These are phyloP conservation scores for Aplochiton taeniatus DNA, from an alignment of 2,797 vertebrate genomes.

Conservation along the genomic window DNA sequence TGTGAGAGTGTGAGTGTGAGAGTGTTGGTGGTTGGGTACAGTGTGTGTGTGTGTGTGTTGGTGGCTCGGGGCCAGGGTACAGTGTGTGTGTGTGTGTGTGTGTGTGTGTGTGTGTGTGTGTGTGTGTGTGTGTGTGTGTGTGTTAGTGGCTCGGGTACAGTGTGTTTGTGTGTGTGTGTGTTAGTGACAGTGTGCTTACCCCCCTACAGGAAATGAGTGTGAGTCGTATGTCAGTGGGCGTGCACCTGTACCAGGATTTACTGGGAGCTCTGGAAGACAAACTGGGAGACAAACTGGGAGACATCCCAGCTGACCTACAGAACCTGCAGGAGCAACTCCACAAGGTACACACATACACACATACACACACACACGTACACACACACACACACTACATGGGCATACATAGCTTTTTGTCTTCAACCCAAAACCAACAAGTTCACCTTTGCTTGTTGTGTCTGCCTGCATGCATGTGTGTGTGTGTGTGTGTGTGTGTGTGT, in stretches of 20 bases:
- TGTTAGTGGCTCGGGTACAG: too few species aligned
- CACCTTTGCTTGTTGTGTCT: not conserved
- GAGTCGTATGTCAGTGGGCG: slow-evolving; percentile 67
- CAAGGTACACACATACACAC: slow-evolving; percentile 51
- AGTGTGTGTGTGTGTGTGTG: not conserved
- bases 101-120: not conserved
- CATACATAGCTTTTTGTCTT: not conserved
- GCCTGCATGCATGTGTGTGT: not conserved
- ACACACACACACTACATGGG: not conserved
- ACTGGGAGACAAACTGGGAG: slow-evolving; percentile 38
- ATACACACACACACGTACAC: slow-evolving; percentile 15
- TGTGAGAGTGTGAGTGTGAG: not conserved
- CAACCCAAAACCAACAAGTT: not conserved
- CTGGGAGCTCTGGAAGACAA: slow-evolving; percentile 61
- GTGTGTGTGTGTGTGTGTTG: not conserved
- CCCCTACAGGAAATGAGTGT: slow-evolving; percentile 75
- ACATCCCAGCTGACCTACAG: slow-evolving; percentile 70
- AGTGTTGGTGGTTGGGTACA: not conserved
- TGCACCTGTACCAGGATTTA: slow-evolving; percentile 70
- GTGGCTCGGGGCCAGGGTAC: too few species aligned
- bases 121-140: not conserved
- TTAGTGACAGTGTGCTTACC: too few species aligned
- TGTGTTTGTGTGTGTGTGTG: not conserved
- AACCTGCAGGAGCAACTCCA: slow-evolving; percentile 74
- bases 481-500: slow-evolving; percentile 3